Evolutionary conservation across 2,113 vertebrate species (phyloP).

Genomic region (Clarias macrocephalus): DNA sequence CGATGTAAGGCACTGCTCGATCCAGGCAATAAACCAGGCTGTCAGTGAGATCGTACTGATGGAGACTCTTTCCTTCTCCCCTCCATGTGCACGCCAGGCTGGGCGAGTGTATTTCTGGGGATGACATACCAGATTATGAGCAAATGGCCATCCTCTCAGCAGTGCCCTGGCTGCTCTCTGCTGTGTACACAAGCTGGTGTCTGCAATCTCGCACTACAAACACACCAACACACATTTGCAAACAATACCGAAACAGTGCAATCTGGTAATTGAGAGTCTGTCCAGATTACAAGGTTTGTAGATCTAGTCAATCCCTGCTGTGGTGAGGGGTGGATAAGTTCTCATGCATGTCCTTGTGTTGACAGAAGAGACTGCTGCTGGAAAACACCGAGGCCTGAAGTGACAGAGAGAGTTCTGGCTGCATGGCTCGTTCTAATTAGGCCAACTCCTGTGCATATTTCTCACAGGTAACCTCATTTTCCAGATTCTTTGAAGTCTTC

Average conservation of each 20-base stretch:
- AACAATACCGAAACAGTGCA: conserved; percentile 35
- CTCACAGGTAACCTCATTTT: conserved; percentile 68
- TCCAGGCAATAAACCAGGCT: neutral
- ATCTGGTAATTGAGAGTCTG: conserved; percentile 34
- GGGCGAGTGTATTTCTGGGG: neutral
- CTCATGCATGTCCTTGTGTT: conserved; percentile 19
- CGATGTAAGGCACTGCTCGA: conserved; percentile 12
- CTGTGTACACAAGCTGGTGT: conserved; percentile 43
- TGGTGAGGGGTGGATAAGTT: neutral
- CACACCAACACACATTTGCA: conserved; percentile 32
- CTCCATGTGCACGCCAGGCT: neutral
- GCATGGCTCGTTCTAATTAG: conserved; percentile 54
- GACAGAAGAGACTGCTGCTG: conserved; percentile 2
- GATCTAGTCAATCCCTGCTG: conserved; percentile 9
- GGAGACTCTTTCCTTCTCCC: neutral
- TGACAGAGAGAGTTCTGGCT: neutral
- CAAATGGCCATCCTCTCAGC: conserved; percentile 10
- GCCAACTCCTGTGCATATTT: conserved; percentile 57
- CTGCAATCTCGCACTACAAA: conserved; percentile 15
- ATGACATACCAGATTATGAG: conserved; percentile 30
- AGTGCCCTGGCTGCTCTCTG: neutral
- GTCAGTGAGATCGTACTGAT: neutral
- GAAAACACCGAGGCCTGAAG: neutral
- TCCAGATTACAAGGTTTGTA: conserved; percentile 36
- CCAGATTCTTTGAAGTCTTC: conserved; percentile 65